These are phyloP conservation scores for Lasioglossum morio DNA, from an alignment of 2,888 invertebrate species.

Conservation along the genomic window DNA sequence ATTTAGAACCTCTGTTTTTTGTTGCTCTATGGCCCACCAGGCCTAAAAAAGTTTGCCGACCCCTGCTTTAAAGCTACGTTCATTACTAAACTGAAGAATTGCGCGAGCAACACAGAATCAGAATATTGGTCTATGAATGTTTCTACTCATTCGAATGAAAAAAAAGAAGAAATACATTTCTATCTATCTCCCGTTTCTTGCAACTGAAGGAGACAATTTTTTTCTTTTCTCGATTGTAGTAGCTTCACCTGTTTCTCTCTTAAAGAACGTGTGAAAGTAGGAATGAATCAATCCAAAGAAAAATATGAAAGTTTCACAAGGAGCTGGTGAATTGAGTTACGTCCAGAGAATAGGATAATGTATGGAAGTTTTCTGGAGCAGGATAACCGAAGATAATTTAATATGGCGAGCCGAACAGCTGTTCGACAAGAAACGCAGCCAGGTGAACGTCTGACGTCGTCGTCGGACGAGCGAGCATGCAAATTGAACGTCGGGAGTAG, in stretches of 20 bases:
- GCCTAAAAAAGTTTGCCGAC: too few species aligned
- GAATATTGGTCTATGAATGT: too few species aligned
- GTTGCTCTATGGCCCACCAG: too few species aligned
- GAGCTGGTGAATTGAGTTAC: not conserved
- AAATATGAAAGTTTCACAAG: not conserved
- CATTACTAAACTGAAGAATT: not conserved
- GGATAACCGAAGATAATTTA: not conserved
- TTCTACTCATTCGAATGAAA: not conserved
- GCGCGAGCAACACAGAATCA: too few species aligned
- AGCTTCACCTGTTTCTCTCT: not conserved
- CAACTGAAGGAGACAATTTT: not conserved
- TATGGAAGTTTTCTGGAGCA: not conserved
- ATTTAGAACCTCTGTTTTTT: too few species aligned
- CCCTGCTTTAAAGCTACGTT: too few species aligned
- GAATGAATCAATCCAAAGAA: not conserved
- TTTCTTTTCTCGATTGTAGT: too few species aligned
- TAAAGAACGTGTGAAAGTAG: not conserved
- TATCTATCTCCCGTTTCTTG: too few species aligned
- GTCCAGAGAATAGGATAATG: not conserved
- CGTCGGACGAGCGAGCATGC: not conserved
- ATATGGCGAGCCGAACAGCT: not conserved
- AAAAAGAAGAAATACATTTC: not conserved
- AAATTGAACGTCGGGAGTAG: slow-evolving; percentile 18
- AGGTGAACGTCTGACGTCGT: not conserved
- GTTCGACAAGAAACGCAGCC: not conserved